A percentile compares a stretch with the other conserved stretches of the same genome.
Conservation (phyloP, 2,888 invertebrate species). For the Amphipyra tragopoginis region DNA sequence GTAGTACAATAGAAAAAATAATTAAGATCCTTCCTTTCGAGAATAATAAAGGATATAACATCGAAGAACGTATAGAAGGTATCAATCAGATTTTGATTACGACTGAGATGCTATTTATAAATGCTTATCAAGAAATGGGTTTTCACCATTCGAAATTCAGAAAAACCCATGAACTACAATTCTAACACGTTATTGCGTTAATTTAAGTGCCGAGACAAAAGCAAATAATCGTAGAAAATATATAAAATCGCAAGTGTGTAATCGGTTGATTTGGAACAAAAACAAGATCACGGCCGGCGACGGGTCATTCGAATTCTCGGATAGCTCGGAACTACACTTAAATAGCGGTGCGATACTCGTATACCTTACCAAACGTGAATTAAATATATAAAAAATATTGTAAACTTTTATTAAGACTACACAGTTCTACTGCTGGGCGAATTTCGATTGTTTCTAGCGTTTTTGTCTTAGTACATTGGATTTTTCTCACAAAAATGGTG, state of each 20-base stretch:
- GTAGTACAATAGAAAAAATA: too few relatives aligned
- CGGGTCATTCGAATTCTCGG: slow-evolving; percentile 70
- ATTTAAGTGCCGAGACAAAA: background rate
- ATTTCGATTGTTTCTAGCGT: background rate
- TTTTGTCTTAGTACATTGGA: slow-evolving; percentile 12
- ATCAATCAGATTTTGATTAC: background rate
- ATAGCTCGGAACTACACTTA: slow-evolving; percentile 56
- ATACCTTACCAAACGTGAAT: slow-evolving; percentile 30
- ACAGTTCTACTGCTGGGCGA: slow-evolving; percentile 7
- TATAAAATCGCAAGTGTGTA: slow-evolving; percentile 64
- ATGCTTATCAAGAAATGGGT: background rate
- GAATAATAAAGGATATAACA: too few relatives aligned
- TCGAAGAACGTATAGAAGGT: background rate
- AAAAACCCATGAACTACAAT: slow-evolving; percentile 1
- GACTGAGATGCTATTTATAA: background rate
- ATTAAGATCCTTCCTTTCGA: too few relatives aligned
- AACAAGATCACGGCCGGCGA: slow-evolving; percentile 67
- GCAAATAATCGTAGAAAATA: slow-evolving; percentile 16
- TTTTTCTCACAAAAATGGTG: slow-evolving; percentile 67
- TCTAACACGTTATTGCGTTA: background rate
- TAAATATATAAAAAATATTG: slow-evolving; percentile 14
- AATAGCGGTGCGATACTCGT: slow-evolving; percentile 46
- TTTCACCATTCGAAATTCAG: slow-evolving; percentile 5
- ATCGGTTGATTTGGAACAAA: slow-evolving; percentile 74
- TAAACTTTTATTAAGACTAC: slow-evolving; percentile 2